phyloP scores from a whole-genome alignment of 2,113 vertebrate genomes.

The Eudorcas thomsonii region DNA sequence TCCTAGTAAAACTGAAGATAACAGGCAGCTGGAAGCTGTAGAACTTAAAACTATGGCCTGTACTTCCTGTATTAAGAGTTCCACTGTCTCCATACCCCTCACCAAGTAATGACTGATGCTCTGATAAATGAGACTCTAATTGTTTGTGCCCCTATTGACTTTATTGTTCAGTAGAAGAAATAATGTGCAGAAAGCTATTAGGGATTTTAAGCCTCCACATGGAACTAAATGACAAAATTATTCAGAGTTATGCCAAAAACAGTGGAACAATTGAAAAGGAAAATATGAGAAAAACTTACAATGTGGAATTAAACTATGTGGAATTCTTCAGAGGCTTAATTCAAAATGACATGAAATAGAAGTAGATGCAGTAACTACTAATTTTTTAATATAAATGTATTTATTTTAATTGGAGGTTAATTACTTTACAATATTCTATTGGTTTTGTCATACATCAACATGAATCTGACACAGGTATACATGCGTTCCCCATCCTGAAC shows the following conservation, averaged over 20 bases:
- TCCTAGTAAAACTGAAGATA: background rate
- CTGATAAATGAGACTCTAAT: background rate
- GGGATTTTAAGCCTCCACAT: too few relatives aligned
- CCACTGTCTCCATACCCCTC: background rate
- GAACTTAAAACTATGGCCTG: background rate
- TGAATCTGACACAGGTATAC: too few relatives aligned
- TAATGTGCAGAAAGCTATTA: too few relatives aligned
- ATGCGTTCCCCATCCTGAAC: too few relatives aligned
- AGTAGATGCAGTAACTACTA: background rate
- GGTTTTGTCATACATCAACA: too few relatives aligned
- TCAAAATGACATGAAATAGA: background rate
- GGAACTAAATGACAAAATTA: too few relatives aligned
- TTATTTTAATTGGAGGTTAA: too few relatives aligned
- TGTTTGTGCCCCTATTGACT: background rate
- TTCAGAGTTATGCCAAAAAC: background rate
- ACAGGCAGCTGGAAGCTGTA: background rate
- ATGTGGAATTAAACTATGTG: background rate
- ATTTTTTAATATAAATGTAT: too few relatives aligned
- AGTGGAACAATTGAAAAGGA: background rate
- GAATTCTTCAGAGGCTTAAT: background rate
- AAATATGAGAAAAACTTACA: background rate
- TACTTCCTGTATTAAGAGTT: background rate
- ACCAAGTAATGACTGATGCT: background rate
- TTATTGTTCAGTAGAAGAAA: too few relatives aligned
- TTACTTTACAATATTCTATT: too few relatives aligned